Base-by-base conservation (phyloP, 2,113 vertebrate species). In the Gadus chalcogrammus region DNA sequence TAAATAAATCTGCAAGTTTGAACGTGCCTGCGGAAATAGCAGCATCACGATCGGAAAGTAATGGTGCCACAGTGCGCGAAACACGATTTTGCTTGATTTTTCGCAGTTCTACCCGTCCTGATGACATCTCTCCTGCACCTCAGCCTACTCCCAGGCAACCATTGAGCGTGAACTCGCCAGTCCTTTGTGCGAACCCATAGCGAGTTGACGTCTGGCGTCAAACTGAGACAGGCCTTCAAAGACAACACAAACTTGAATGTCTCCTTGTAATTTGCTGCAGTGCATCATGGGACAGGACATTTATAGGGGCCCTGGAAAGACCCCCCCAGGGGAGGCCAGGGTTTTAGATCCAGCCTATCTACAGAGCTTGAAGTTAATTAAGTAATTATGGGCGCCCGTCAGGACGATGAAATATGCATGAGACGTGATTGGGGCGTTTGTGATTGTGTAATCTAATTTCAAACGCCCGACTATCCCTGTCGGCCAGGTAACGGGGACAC, bases 391-490 rank as follows among this genome's bases (percentile, higher is more conserved):
- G 82, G 88, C 77, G 67, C 73, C 77, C 84, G 80, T 86, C 64
- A 28, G 75, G 73, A 71, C 68, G 80, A 89, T 91, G 85, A 92
- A 92, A 92, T 91, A 92, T 92, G 86, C 88, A 91, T 92, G 84
- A 92, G 84, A 71, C 67, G 76, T 87, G 86, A 92, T 91, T 91
- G 88, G 89, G 82, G 82, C 74, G 66, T 90, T 92, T 92, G 86
- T 89, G 89, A 91, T 88, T 90, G 86, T 91, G 87, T 92, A 92
- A 92, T 92, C 87, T 88, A 85, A 89, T 91, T 91, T 89, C 82
- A 86, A 78, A 65, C 70, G 60, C 65, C 74, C 69, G 80, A 79
- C 69, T 60, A 17, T 82, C 65, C 60, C 83, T 75, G 82, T 84
- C 79, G 79, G 65, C 52, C 82, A 88, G 87, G 86, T 89, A 87